Evolutionary conservation across 92 coral and sea anemone species (phyloP), one percentile per base, ranked within the genome.

Genomic region (Nematostella vectensis): DNA sequence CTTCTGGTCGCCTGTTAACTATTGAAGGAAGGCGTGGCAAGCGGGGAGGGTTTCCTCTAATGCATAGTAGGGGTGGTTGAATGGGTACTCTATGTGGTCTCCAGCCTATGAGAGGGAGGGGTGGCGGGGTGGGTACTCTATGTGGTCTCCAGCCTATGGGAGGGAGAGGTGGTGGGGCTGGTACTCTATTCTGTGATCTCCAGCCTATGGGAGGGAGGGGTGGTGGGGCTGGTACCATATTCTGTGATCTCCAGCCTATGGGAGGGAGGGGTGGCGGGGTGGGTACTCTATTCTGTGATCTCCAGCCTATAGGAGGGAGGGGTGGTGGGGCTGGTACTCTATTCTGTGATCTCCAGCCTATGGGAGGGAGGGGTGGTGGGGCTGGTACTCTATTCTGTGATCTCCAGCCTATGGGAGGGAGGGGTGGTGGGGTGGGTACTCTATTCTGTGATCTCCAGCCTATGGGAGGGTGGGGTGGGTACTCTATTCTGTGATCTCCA

Each of bases 391-490:
- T n/a, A n/a, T n/a, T 27, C 2, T 11, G 23, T 33, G 0, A 33
- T 33, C n/a, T n/a, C n/a, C n/a, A n/a, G n/a, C n/a, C n/a, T n/a
- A n/a, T n/a, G n/a, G n/a, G n/a, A n/a, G n/a, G n/a, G n/a, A 33
- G 47, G 17, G 62, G 62, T 29, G 62, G 62, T 29, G 62, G 62
- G 16, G 43, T 16, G 19, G 62, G 62, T 56, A 54, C 15, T 15
- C 40, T 33, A 33, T 6, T 33, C 9, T 33, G 8, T 33, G 40
- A 33, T 33, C n/a, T n/a, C n/a, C n/a, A n/a, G n/a, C n/a, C n/a
- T n/a, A n/a, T n/a, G n/a, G n/a, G n/a, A n/a, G n/a, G n/a, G n/a
- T n/a, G n/a, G n/a, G n/a, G n/a, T n/a, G n/a, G n/a, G n/a, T n/a
- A n/a, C n/a, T n/a, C n/a, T n/a, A n/a, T n/a, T n/a, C n/a, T n/a